Base-by-base conservation (phyloP, 1,140 invertebrate species). In the Drosophila novamexicana region DNA sequence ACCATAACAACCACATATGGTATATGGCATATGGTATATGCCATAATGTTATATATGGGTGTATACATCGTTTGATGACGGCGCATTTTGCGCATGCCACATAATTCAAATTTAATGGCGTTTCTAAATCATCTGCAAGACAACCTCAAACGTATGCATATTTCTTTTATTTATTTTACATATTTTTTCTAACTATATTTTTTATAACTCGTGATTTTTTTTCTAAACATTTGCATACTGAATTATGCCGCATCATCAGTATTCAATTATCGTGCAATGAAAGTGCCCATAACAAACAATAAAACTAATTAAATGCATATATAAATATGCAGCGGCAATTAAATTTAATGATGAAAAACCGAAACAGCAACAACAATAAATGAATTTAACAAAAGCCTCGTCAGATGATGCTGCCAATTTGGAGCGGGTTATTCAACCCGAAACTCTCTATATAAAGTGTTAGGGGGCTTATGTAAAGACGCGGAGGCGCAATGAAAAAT, bases 71-170 rank as follows among this genome's bases (percentile, higher is more conserved):
- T 22, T 32, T n/a, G 32, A 59, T 59, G 57, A 59, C 29, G 34
- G 40, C 14, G 63, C 63, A 65, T 22, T 65, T 58, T 66, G 45
- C 42, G 29, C 22, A 61, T 52, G 57, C 45, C 64, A 47, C 70
- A 81, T 85, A 86, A 86, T 75, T 85, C 54, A 82, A 76, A 86
- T 56, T 70, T 76, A 82, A 85, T 85, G 67, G 80, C 77, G 44
- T 58, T 65, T 67, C 42, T 44, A 68, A 82, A 53, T 42, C 37
- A 45, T 8, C 39, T 54, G 16, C 47, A 45, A 54, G 18, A 37
- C 59, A 29, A 10, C 45, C 34, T 34, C 18, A 42, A 52, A 9
- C 2, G 49, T 34, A 34, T 52, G 18, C 45, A 47, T 22, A 47
- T 47, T 22, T 47, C 9, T 52, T 52, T 36, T 32, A 29, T 29